These are phyloP conservation scores for Bombus vancouverensis DNA, from an alignment of 1,140 invertebrate species.

Conservation along the genomic window DNA sequence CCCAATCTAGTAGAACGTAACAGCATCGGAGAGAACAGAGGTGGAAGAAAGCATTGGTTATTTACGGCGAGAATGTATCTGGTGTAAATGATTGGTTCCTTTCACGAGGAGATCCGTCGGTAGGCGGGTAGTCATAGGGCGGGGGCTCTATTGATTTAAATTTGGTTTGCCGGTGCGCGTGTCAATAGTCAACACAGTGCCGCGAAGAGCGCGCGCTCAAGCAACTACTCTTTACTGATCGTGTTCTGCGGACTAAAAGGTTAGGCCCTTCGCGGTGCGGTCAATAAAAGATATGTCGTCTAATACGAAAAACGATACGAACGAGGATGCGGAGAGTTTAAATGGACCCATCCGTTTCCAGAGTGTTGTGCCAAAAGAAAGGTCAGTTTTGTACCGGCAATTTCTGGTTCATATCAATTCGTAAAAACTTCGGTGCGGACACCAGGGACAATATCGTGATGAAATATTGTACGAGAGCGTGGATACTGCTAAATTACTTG, in stretches of 20 bases:
- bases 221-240: conserved; percentile 21
- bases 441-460: background rate
- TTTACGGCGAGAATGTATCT: conserved; percentile 24
- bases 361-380: conserved; percentile 71
- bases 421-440: background rate
- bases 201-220: conserved; percentile 65
- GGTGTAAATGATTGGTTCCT: conserved; percentile 47
- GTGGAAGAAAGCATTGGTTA: conserved; percentile 12
- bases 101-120: conserved; percentile 30
- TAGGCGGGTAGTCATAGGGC: conserved; percentile 54
- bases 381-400: conserved; percentile 63
- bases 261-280: conserved; percentile 41
- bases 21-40: conserved; percentile 5
- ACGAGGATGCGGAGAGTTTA: conserved; percentile 33
- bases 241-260: conserved; percentile 38
- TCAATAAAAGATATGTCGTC: conserved; percentile 46
- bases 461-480: background rate
- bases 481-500: background rate
- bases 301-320: conserved; percentile 38
- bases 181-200: conserved; percentile 65
- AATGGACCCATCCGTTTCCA: conserved; percentile 62
- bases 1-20: conserved; percentile 23
- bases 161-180: conserved; percentile 78
- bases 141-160: conserved; percentile 82
- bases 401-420: conserved; percentile 5